Base-by-base conservation (phyloP, 2,113 vertebrate species). In the Cynocephalus volans region DNA sequence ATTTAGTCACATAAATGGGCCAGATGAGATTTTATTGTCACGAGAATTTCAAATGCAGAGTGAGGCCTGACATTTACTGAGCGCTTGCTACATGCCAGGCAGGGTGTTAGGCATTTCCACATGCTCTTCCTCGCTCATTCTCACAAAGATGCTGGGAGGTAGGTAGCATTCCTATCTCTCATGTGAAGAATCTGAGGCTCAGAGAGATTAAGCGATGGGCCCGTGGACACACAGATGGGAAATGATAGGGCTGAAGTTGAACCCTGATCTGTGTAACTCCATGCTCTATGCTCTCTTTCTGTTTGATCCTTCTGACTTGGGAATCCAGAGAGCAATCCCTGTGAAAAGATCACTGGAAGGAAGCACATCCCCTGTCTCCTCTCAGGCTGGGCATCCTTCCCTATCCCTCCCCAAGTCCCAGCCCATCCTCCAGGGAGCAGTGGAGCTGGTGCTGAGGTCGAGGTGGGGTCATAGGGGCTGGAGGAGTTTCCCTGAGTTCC, bases 81-180 rank as follows among this genome's bases (percentile, higher is more conserved):
- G 58, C 24, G 10, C 18, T 54, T 4, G n/a, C n/a, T 48, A 5
- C 80, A 73, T 64, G n/a, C 94, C 81, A 67, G 67, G 90, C 23
- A 60, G 67, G 3, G 50, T 14, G 60, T 24, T 75, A 33, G 41
- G 26, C 21, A 58, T 26, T 67, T 69, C 45, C 88, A 82, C 21
- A 12, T 13, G 60, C 41, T n/a, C 62, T 69, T 67, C 31, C 67
- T 87, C 58, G 4, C 87, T 52, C 33, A 10, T n/a, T 52, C 58
- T 82, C 28, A 1, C 80, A 0, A 1, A 0, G 0, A 0, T 13
- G 2, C 75, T 5, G 11, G 18, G n/a, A 82, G 24, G n/a, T 15
- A 60, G 21, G 41, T 18, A 31, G 62, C 8, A 41, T 24, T 73
- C 60, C 67, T 7, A 3, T 60, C 72, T 92, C 67, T 72, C 50